Evolutionary conservation across 2,888 invertebrate genomes (phyloP), one percentile per base, ranked within the genome.

Genomic region (Ariolimax columbianus): DNA sequence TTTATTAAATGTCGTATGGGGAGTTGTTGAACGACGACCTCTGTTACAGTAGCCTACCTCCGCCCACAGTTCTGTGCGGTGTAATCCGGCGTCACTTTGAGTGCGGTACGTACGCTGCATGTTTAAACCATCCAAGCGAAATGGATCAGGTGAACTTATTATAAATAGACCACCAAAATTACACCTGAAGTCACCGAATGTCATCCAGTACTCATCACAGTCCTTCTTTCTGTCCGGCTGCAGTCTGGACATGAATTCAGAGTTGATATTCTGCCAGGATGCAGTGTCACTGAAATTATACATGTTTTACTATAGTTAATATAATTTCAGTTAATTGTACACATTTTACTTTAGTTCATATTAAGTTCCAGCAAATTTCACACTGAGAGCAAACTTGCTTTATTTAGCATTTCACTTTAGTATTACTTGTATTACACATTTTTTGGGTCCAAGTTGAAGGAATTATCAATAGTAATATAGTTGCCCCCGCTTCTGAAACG

Each of bases 141-240:
- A 92, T 0, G 92, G 91, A 30, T 91, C 91, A 11, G 88, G 85
- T n/a, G 89, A 90, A 85, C 91, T 92, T 75, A 91, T 89, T 63
- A 93, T 90, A 66, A 93, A 87, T 30, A 93, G 87, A 36, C 92
- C 92, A 23, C 91, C 92, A 86, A 93, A 93, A 86, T 93, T 91
- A 73, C 91, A 90, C 83, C 85, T 84, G 82, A 87, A 87, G 47
- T 87, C 87, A 26, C 91, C 90, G 79, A 90, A 88, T 6, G 91
- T 89, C 73, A 93, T 90, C 93, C 93, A 93, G 86, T 91, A 92
- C 84, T 92, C 93, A 79, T 90, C 90, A 0, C 87, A 83, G 36
- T 93, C 92, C 59, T 91, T 91, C 87, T 90, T 90, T 23, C 85
- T 84, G 75, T 89, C 86, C 0, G 93, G 93, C 70, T 89, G 89